Conservation (phyloP, 2,888 invertebrate species). For the Tethea ocularis region DNA sequence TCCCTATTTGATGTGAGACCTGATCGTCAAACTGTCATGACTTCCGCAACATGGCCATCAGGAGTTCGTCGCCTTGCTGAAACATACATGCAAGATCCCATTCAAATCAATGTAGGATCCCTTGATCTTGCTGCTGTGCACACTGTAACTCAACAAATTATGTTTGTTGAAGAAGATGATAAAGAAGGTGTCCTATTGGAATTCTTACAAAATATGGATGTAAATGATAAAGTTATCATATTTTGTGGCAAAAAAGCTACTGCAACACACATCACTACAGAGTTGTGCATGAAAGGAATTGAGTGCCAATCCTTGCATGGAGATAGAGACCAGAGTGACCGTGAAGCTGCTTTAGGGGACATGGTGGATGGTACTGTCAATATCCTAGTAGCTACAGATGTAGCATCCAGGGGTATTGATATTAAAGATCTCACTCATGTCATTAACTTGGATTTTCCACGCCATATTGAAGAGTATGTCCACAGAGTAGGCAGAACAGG, state of each 20-base stretch:
- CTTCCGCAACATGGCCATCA: constrained; percentile 97
- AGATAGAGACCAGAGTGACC: constrained; percentile 90
- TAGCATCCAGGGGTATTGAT: constrained; percentile 97
- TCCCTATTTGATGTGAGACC: constrained; percentile 91
- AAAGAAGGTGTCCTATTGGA: constrained; percentile 87
- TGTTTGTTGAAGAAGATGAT: constrained; percentile 87
- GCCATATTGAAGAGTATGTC: constrained; percentile 97
- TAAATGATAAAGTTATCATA: constrained; percentile 93
- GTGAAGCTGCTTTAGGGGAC: constrained; percentile 93
- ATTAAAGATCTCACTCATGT: constrained; percentile 95
- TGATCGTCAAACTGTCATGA: constrained; percentile 98
- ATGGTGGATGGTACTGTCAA: constrained; percentile 90
- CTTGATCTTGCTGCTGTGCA: constrained; percentile 95
- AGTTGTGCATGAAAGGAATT: constrained; percentile 88
- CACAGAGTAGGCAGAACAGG: constrained; percentile 98
- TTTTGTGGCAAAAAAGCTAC: constrained; percentile 94
- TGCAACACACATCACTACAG: constrained; percentile 92
- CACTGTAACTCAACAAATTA: constrained; percentile 91
- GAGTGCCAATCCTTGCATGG: constrained; percentile 94
- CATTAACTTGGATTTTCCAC: constrained; percentile 96
- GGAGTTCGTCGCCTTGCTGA: constrained; percentile 93
- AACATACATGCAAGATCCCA: constrained; percentile 94
- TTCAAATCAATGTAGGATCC: constrained; percentile 95
- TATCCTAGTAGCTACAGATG: constrained; percentile 96
- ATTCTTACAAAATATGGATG: constrained; percentile 88